Conservation (phyloP, 2,888 invertebrate genomes). For the Macrosoma leucophasiata region DNA sequence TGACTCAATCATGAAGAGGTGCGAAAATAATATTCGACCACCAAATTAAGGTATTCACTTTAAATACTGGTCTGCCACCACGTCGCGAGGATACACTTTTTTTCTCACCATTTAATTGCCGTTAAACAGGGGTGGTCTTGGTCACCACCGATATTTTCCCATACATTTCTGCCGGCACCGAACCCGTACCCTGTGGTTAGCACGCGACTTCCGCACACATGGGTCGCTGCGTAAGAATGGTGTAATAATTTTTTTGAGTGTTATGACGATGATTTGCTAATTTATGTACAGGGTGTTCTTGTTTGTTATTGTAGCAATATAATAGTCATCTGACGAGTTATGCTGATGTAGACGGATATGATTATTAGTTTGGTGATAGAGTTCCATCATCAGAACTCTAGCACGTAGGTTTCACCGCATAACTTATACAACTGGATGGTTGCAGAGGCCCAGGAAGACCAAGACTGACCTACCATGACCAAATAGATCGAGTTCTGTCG, state of each 20-base stretch:
- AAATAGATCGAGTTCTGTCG: no score
- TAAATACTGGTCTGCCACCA: no score
- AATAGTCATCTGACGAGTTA: constrained; percentile 3
- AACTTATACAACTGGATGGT: no score
- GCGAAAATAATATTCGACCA: no score
- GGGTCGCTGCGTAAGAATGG: constrained; percentile 33
- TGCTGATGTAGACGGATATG: no score
- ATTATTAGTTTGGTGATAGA: no score
- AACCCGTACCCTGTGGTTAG: constrained; percentile 39
- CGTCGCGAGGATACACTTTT: constrained; percentile 5
- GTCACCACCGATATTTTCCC: constrained; percentile 31
- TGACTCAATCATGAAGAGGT: no score
- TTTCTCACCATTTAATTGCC: constrained; percentile 28
- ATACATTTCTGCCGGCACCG: constrained; percentile 30
- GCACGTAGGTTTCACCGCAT: no score
- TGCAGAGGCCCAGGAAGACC: no score
- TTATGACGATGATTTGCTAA: constrained; percentile 29
- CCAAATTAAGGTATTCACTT: no score
- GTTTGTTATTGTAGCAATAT: constrained; percentile 4
- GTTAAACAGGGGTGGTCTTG: constrained; percentile 34
- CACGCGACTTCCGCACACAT: constrained; percentile 55
- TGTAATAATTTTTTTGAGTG: constrained; percentile 21
- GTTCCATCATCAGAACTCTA: no score
- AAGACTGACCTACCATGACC: no score
- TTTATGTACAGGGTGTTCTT: constrained; percentile 25